Evolutionary conservation across 2,888 invertebrate genomes (phyloP).

Genomic region (Epistrophella euchroma): DNA sequence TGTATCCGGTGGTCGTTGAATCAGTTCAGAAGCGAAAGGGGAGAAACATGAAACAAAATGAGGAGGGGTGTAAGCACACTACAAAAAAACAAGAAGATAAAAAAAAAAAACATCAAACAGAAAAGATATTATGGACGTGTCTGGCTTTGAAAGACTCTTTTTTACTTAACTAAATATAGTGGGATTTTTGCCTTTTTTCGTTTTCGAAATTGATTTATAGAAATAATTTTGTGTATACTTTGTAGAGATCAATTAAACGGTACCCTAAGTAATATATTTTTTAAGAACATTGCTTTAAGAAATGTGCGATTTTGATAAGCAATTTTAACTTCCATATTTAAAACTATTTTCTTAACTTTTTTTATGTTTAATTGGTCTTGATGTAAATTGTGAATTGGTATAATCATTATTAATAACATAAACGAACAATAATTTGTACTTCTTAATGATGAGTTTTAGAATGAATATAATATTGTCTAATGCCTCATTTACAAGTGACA

Average conservation of each 20-base stretch:
- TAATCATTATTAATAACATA: too few relatives aligned
- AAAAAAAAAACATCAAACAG: slow-evolving; percentile 2
- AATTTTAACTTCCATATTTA: too few relatives aligned
- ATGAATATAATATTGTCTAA: too few relatives aligned
- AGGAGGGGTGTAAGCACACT: background rate
- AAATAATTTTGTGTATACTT: background rate
- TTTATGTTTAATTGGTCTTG: too few relatives aligned
- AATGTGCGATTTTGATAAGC: too few relatives aligned
- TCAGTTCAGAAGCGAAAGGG: slow-evolving; percentile 47
- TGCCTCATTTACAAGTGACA: too few relatives aligned
- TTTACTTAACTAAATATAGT: background rate
- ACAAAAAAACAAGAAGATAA: background rate
- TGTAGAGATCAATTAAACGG: background rate
- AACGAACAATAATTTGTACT: too few relatives aligned
- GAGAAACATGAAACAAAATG: slow-evolving; percentile 9
- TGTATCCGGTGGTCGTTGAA: slow-evolving; percentile 68
- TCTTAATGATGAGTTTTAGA: too few relatives aligned
- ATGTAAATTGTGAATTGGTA: background rate
- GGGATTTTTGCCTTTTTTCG: slow-evolving; percentile 52
- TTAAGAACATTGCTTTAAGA: background rate
- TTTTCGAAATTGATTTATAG: slow-evolving; percentile 4
- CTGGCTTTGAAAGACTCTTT: slow-evolving; percentile 33
- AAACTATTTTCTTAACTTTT: too few relatives aligned
- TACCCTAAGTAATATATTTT: slow-evolving; percentile 5
- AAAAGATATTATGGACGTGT: slow-evolving; percentile 37